Evolutionary conservation across 2,797 vertebrate species (phyloP).

Genomic region (Myotis findleyi): DNA sequence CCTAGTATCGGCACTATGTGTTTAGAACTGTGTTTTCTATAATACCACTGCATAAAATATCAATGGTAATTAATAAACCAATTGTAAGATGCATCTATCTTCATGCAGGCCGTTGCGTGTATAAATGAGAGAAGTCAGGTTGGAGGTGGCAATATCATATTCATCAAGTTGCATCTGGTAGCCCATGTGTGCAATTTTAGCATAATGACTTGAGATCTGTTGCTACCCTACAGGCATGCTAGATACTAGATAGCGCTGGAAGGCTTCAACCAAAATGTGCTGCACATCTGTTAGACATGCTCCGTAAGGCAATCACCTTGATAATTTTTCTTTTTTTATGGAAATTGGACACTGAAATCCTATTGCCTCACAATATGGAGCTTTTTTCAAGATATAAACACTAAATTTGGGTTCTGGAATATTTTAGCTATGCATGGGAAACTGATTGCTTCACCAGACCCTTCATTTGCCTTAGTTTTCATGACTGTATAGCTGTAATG

Average conservation of each 20-base stretch:
- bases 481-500: background rate
- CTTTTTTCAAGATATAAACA: background rate
- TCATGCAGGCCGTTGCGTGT: background rate
- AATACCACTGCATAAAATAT: background rate
- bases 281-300: background rate
- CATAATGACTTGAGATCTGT: background rate
- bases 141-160: background rate
- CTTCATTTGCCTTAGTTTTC: background rate
- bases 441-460: background rate
- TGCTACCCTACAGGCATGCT: background rate
- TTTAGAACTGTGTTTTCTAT: background rate
- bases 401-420: conserved; percentile 9
- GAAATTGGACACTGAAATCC: background rate
- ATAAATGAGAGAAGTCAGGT: background rate
- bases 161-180: background rate
- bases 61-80: background rate
- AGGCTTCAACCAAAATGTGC: background rate
- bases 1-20: background rate
- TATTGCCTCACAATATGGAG: background rate
- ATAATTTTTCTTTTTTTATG: conserved; percentile 10
- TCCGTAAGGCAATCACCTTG: background rate
- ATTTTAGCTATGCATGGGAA: background rate
- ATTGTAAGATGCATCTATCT: background rate
- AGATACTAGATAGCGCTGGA: background rate
- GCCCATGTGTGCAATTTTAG: background rate